Evolutionary conservation across 2,888 invertebrate species (phyloP).

Genomic region (Lochmaea crataegi): DNA sequence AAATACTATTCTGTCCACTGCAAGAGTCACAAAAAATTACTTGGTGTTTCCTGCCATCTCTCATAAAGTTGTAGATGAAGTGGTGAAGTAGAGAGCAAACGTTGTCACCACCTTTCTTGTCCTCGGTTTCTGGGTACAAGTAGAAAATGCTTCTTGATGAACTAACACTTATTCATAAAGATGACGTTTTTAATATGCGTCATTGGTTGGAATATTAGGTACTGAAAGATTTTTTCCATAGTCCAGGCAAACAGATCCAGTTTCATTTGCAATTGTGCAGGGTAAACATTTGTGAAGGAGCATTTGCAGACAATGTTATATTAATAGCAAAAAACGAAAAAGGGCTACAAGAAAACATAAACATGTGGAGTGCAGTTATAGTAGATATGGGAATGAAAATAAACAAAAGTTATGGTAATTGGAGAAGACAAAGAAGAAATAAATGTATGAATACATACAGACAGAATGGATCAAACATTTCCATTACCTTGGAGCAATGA

Average conservation of each 20-base stretch:
- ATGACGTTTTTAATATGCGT: conserved; percentile 48
- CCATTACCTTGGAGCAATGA: too few relatives aligned
- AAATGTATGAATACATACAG: too few relatives aligned
- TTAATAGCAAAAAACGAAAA: too few relatives aligned
- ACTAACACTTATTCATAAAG: conserved; percentile 46
- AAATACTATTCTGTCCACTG: conserved; percentile 52
- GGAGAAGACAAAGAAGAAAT: too few relatives aligned
- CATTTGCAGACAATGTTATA: too few relatives aligned
- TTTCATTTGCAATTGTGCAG: too few relatives aligned
- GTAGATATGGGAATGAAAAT: too few relatives aligned
- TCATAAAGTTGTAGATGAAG: conserved; percentile 44
- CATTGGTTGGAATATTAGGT: conserved; percentile 51
- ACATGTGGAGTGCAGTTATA: too few relatives aligned
- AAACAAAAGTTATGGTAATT: too few relatives aligned
- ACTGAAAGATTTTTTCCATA: conserved; percentile 38
- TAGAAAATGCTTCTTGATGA: conserved; percentile 48
- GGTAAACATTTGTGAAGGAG: too few relatives aligned
- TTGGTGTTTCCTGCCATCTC: conserved; percentile 34
- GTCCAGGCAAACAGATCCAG: conserved; percentile 24
- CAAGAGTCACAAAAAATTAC: conserved; percentile 51
- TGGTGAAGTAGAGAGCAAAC: conserved; percentile 50
- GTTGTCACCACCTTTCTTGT: conserved; percentile 43
- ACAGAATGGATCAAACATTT: too few relatives aligned
- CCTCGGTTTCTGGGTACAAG: conserved; percentile 46
- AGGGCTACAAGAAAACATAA: too few relatives aligned